Evolutionary conservation across 2,888 invertebrate genomes (phyloP).

Genomic region (Tetrapedia diversipes): DNA sequence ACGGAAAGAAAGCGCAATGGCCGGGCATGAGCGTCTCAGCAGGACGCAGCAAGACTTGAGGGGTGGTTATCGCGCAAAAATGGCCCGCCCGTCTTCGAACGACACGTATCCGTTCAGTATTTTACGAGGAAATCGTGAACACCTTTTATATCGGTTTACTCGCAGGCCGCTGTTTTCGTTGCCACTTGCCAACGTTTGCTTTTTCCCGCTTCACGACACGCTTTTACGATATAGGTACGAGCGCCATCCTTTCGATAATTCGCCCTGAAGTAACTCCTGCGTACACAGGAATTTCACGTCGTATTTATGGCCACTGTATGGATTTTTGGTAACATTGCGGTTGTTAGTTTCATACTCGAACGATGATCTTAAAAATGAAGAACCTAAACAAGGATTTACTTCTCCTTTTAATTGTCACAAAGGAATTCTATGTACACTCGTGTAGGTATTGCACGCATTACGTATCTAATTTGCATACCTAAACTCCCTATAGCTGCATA

Average conservation of each 20-base stretch:
- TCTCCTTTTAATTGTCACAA: too few species aligned
- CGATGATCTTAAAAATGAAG: too few species aligned
- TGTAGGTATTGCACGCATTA: too few species aligned
- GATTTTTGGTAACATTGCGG: too few species aligned
- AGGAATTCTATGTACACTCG: too few species aligned
- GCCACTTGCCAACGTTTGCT: conserved; percentile 38
- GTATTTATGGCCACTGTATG: too few species aligned
- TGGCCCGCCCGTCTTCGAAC: conserved; percentile 38
- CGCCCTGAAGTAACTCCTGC: too few species aligned
- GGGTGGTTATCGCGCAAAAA: conserved; percentile 63
- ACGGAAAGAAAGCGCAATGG: conserved; percentile 42
- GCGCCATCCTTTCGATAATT: conserved; percentile 4
- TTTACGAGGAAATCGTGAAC: conserved; percentile 78
- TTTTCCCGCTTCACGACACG: not conserved
- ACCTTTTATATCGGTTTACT: conserved; percentile 76
- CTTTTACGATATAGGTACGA: not conserved
- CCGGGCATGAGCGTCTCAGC: conserved; percentile 17
- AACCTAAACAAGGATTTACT: too few species aligned
- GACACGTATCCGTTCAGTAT: conserved; percentile 71
- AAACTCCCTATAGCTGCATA: too few species aligned
- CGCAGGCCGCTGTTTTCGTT: conserved; percentile 55
- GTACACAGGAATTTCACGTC: too few species aligned
- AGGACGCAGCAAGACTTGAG: conserved; percentile 16
- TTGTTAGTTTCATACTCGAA: too few species aligned
- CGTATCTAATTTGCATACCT: too few species aligned